phyloP scores from a whole-genome alignment of 2,888 invertebrate genomes.

The Cosmopolites sordidus region DNA sequence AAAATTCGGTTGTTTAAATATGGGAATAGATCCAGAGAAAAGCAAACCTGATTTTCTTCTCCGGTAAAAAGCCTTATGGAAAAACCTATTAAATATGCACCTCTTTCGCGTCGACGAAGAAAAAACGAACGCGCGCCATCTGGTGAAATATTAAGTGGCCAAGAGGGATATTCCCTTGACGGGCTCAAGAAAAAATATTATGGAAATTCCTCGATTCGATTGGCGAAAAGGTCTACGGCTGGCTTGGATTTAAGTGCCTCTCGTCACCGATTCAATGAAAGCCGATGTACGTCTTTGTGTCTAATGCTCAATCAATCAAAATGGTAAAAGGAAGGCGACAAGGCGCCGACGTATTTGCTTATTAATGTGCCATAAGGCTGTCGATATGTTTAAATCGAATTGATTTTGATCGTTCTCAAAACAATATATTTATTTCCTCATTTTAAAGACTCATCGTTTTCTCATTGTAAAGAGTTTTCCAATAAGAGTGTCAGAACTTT shows the following conservation, averaged over 20 bases:
- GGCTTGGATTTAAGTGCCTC: conserved; percentile 11
- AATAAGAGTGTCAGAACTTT: too few relatives aligned
- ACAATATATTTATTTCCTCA: too few relatives aligned
- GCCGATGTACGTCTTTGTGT: conserved; percentile 11
- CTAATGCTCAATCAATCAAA: conserved; percentile 20
- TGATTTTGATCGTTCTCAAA: too few relatives aligned
- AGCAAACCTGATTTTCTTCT: not conserved
- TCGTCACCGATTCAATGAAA: conserved; percentile 5
- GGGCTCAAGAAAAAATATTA: not conserved
- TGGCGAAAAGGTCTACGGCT: not conserved
- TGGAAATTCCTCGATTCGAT: not conserved
- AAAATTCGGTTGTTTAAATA: too few relatives aligned
- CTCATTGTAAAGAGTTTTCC: too few relatives aligned
- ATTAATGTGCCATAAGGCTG: too few relatives aligned
- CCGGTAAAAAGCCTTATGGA: not conserved
- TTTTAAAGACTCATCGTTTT: too few relatives aligned
- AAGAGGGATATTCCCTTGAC: conserved; percentile 1
- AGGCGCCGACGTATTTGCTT: too few relatives aligned
- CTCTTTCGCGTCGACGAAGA: not conserved
- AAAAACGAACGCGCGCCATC: not conserved
- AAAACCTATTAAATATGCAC: not conserved
- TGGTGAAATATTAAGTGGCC: conserved; percentile 2
- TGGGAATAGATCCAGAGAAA: not conserved
- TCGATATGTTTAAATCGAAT: too few relatives aligned
- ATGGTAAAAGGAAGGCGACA: not conserved